Base-by-base conservation (phyloP, 35 echinoderm and acorn worm species). In the Lytechinus variegatus region DNA sequence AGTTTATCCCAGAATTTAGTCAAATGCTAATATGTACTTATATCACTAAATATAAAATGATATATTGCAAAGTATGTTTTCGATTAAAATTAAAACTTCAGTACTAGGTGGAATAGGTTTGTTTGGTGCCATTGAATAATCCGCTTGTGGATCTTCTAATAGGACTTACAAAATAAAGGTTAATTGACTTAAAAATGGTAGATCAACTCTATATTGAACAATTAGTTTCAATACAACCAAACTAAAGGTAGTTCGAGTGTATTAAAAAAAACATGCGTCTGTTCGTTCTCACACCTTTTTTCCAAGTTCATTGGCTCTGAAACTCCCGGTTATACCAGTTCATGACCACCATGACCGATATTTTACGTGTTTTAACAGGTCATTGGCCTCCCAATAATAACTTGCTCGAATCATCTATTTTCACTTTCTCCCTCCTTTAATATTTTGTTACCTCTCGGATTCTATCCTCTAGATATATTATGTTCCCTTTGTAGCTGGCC, bases 341-440 rank as follows among this genome's bases (percentile, higher is more conserved):
- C 66, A 79, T 79, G 14, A 79, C 66, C 66, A 79, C 21, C 19
- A 3, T 79, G 19, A 79, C 66, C 66, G 19, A 79, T 79, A 79
- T 79, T 79, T 6, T 16, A 79, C 66, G 66, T 79, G 66, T 79
- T 79, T 79, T 79, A 79, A 79, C 66, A 79, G 66, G 66, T 79
- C 66, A 79, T 79, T 79, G 66, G 66, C 66, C 66, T 79, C 19
- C 6, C 12, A 7, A n/a, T 79, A 79, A 79, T 3, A 79, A 79
- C 66, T 79, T 79, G 66, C 19, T 79, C 66, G 66, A 79, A 79
- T 90, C 27, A 52, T 90, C 88, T 21, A 5, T 21, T 90, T 54
- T 90, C 88, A 52, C 52, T 90, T 90, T 90, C 88, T 90, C 88
- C 88, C 29, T 90, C 88, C 33, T 44, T 54, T 52, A 52, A 28